Conservation (phyloP, 2,888 invertebrate species). For the Neoascia interrupta region DNA sequence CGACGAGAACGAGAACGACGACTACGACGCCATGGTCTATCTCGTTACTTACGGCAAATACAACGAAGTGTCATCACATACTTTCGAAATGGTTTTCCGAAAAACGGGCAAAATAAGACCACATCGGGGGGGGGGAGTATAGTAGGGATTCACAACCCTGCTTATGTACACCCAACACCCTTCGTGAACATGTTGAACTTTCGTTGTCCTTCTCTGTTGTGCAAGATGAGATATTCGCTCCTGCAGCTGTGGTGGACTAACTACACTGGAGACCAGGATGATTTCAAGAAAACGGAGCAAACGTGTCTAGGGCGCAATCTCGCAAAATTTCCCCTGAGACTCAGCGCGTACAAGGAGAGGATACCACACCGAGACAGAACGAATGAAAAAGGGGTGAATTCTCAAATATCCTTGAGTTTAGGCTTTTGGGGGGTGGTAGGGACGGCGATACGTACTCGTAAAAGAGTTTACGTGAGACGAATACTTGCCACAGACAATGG, state of each 20-base stretch:
- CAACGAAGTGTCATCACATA: slow-evolving; percentile 68
- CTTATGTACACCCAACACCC: slow-evolving; percentile 48
- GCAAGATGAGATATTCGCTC: slow-evolving; percentile 27
- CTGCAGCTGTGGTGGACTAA: too few species aligned
- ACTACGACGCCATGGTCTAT: slow-evolving; percentile 69
- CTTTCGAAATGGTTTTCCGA: slow-evolving; percentile 69
- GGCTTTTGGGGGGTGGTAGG: too few species aligned
- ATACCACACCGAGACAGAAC: slow-evolving; percentile 1
- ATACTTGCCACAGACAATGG: slow-evolving; percentile 42
- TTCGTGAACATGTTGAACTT: slow-evolving; percentile 58
- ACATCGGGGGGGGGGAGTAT: slow-evolving; percentile 25
- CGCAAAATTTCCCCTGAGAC: slow-evolving; percentile 68
- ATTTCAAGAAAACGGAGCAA: slow-evolving; percentile 62
- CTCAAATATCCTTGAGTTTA: slow-evolving; percentile 20
- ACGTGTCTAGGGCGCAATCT: slow-evolving; percentile 65
- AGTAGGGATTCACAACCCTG: slow-evolving; percentile 2
- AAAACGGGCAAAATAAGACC: slow-evolving; percentile 61
- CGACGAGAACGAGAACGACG: slow-evolving; percentile 59
- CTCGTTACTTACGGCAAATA: slow-evolving; percentile 70
- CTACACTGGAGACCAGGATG: slow-evolving; percentile 11
- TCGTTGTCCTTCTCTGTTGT: slow-evolving; percentile 61
- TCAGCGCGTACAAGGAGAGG: slow-evolving; percentile 11
- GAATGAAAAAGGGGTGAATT: slow-evolving; percentile 58
- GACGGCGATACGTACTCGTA: slow-evolving; percentile 40
- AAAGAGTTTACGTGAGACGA: slow-evolving; percentile 68